Evolutionary conservation across 2,888 invertebrate species (phyloP).

Genomic region (Heliconius erato): DNA sequence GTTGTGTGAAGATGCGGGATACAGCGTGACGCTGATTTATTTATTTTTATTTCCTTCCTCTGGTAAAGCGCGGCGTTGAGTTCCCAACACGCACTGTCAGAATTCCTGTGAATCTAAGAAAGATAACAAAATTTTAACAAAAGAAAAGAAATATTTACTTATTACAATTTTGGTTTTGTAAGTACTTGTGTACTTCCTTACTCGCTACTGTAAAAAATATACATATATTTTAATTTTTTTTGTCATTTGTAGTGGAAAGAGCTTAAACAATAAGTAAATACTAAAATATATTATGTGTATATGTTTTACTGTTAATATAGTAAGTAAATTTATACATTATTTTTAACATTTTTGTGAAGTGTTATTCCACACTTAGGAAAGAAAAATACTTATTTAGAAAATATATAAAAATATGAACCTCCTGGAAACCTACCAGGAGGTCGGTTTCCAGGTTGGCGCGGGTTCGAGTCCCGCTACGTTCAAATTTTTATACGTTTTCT

Average conservation of each 20-base stretch:
- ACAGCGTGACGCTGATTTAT: too few species aligned
- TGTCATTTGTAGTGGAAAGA: conserved; percentile 6
- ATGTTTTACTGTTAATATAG: neutral
- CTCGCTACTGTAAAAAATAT: neutral
- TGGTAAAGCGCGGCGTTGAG: neutral
- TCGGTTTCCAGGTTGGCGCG: too few species aligned
- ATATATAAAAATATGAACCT: too few species aligned
- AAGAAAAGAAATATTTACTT: neutral
- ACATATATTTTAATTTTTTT: neutral
- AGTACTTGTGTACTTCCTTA: neutral
- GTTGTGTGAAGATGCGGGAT: too few species aligned
- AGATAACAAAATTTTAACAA: neutral
- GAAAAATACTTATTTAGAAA: too few species aligned
- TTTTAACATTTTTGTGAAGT: too few species aligned
- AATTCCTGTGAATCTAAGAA: neutral
- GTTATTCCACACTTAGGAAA: too few species aligned
- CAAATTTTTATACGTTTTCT: too few species aligned
- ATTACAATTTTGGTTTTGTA: neutral
- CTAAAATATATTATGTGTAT: conserved; percentile 16
- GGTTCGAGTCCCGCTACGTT: too few species aligned
- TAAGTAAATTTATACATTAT: too few species aligned
- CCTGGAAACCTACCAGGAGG: too few species aligned
- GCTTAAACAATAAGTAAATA: conserved; percentile 7
- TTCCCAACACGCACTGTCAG: neutral
- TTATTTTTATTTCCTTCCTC: too few species aligned